These are phyloP conservation scores for Equus quagga DNA, from an alignment of 2,113 vertebrate genomes.

Conservation along the genomic window DNA sequence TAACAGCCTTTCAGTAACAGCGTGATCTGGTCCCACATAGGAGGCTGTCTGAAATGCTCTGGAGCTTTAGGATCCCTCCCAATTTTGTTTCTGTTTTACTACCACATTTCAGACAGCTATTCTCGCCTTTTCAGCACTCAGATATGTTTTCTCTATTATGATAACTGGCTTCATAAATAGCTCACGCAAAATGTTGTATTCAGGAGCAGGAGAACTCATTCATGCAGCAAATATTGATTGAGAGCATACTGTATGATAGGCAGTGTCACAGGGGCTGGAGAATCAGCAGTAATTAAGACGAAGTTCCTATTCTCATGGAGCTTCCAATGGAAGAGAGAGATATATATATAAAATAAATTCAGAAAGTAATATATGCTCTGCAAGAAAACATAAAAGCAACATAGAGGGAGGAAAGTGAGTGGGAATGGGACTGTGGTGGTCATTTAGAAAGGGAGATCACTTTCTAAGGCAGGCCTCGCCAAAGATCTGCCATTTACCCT, in stretches of 20 bases:
- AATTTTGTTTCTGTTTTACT: not conserved
- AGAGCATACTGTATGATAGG: not conserved
- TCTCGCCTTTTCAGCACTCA: not conserved
- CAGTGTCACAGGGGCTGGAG: not conserved
- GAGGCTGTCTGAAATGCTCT: not conserved
- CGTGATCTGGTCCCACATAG: fast-evolving
- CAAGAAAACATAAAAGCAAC: not conserved
- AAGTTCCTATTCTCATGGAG: not conserved
- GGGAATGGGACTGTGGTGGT: not conserved
- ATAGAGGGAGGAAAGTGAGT: not conserved
- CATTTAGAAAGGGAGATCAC: not conserved
- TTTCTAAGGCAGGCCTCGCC: not conserved
- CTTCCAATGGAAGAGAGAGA: not conserved
- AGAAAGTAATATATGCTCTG: not conserved
- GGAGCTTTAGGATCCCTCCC: not conserved
- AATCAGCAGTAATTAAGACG: not conserved
- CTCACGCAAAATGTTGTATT: not conserved
- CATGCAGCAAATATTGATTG: not conserved
- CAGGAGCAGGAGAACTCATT: not conserved
- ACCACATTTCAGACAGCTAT: not conserved
- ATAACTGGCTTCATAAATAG: not conserved
- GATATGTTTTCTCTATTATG: not conserved
- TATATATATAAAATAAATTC: not conserved
- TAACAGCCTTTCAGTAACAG: not conserved
- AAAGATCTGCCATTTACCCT: not conserved